Percentiles rank a stretch among this genome's conserved stretches.
Conservation (phyloP, 1,140 invertebrate genomes). For the Hyles vespertilio region DNA sequence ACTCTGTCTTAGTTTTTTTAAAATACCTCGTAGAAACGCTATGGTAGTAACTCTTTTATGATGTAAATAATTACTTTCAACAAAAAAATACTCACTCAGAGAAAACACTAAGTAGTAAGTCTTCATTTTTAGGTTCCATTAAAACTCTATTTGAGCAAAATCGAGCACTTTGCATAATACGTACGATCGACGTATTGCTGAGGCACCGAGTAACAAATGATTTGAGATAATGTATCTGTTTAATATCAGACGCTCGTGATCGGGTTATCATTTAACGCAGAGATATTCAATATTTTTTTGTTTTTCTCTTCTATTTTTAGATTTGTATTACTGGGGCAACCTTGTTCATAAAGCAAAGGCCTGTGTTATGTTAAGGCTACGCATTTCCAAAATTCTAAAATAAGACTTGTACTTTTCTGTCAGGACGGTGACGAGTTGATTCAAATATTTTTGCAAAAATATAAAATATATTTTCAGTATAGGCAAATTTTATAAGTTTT, state of each 20-base stretch:
- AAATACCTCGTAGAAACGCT: too few species aligned
- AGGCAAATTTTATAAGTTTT: too few species aligned
- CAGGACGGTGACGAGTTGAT: neutral
- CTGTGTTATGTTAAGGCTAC: too few species aligned
- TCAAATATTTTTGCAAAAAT: too few species aligned
- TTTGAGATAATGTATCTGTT: conserved; percentile 8
- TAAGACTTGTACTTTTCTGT: neutral
- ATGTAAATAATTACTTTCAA: neutral
- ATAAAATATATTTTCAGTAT: too few species aligned
- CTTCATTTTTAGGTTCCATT: conserved; percentile 6
- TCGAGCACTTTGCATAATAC: conserved; percentile 3
- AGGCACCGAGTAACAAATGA: conserved; percentile 1
- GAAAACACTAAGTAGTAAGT: conserved; percentile 4
- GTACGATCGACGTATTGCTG: neutral
- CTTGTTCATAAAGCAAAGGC: too few species aligned
- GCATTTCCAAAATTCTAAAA: too few species aligned
- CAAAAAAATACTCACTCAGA: conserved; percentile 5
- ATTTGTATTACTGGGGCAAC: neutral
- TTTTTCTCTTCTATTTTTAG: conserved; percentile 3
- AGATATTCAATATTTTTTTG: neutral
- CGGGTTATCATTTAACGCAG: neutral
- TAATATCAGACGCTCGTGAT: conserved; percentile 7
- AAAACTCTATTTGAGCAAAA: neutral
- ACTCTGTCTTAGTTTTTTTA: too few species aligned
- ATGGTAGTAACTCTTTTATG: neutral